Conservation (phyloP, 1,140 invertebrate species). For the Mercenaria mercenaria region DNA sequence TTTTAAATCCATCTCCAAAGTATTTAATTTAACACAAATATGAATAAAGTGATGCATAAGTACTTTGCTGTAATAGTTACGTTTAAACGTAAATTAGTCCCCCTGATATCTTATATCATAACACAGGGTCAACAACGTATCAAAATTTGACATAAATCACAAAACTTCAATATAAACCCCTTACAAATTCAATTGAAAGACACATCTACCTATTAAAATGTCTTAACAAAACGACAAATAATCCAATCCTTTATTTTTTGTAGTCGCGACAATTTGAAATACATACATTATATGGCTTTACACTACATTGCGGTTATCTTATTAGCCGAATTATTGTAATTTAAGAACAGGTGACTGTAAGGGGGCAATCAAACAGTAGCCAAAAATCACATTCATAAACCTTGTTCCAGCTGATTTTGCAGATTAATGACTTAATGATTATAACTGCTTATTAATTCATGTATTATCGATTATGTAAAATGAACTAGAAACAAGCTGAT, state of each 20-base stretch:
- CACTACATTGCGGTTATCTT: background rate
- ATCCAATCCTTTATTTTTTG: conserved; percentile 17
- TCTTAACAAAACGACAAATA: conserved; percentile 15
- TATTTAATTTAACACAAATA: background rate
- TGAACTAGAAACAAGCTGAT: too few species aligned
- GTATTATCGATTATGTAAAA: too few species aligned
- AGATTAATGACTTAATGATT: background rate
- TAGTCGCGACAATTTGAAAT: background rate
- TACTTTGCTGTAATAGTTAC: background rate
- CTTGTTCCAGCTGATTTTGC: background rate
- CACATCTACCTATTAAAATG: conserved; percentile 14
- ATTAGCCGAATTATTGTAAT: background rate
- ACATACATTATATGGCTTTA: conserved; percentile 11
- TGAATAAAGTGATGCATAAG: background rate
- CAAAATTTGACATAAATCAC: conserved; percentile 5
- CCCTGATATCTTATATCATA: background rate
- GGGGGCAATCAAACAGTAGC: background rate
- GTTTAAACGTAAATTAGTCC: background rate
- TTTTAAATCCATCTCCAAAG: background rate
- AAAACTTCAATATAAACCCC: conserved; percentile 12
- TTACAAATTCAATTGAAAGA: background rate
- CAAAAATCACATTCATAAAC: background rate
- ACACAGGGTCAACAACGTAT: background rate
- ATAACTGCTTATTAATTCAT: background rate
- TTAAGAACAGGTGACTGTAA: background rate